Evolutionary conservation across 2,888 invertebrate genomes (phyloP).

Genomic region (Netelia virgata): DNA sequence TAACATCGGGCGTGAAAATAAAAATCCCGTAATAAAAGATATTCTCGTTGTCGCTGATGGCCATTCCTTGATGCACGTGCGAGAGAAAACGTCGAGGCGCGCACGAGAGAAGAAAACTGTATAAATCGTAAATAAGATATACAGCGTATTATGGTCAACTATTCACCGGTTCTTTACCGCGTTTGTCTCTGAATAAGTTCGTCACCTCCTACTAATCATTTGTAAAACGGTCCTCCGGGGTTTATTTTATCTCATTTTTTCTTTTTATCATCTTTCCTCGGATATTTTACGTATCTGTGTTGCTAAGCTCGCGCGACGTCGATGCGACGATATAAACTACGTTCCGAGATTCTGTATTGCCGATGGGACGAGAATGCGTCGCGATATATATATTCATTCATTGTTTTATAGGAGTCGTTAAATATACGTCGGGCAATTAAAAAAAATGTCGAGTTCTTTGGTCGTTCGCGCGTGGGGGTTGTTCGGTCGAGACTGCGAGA

Average conservation of each 20-base stretch:
- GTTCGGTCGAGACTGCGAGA: conserved; percentile 6
- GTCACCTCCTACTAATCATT: conserved; percentile 50
- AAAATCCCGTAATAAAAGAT: background rate
- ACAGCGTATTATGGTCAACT: conserved; percentile 48
- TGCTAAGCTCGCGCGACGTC: conserved; percentile 23
- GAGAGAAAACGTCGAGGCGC: conserved; percentile 47
- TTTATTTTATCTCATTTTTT: conserved; percentile 10
- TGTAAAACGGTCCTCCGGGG: conserved; percentile 29
- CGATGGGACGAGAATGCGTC: conserved; percentile 51
- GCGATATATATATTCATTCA: conserved; percentile 78
- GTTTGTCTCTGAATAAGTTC: conserved; percentile 40
- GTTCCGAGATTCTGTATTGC: conserved; percentile 1
- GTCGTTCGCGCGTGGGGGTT: conserved; percentile 77
- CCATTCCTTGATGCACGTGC: background rate
- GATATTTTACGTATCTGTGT: conserved; percentile 17
- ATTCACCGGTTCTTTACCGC: conserved; percentile 31
- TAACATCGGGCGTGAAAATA: background rate
- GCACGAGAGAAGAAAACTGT: conserved; percentile 36
- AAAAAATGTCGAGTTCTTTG: conserved; percentile 71
- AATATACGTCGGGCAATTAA: conserved; percentile 80
- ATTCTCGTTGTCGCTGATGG: background rate
- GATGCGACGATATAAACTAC: background rate
- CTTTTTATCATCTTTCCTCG: conserved; percentile 19
- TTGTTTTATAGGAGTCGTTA: conserved; percentile 83
- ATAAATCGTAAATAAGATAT: conserved; percentile 58